Percentiles rank a stretch among this genome's conserved stretches.
Conservation (phyloP, 2,113 vertebrate species). For the Poeciliopsis occidentalis region DNA sequence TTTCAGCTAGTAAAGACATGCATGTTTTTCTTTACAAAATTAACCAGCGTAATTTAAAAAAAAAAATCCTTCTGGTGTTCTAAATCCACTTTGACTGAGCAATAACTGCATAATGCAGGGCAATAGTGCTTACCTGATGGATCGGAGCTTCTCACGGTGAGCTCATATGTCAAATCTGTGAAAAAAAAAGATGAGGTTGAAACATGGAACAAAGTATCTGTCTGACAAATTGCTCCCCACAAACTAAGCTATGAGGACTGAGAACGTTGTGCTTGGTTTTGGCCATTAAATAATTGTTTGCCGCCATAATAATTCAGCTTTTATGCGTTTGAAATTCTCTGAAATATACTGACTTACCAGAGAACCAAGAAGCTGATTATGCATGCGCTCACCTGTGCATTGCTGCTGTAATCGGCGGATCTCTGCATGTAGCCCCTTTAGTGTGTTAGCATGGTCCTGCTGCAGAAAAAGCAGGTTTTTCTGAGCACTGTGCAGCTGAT, state of each 20-base stretch:
- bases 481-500: conserved; percentile 95
- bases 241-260: neutral
- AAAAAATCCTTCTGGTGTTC: neutral
- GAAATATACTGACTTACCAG: neutral
- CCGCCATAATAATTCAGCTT: no score
- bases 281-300: neutral
- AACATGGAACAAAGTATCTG: conserved; percentile 10
- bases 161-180: conserved; percentile 94
- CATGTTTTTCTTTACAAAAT: neutral
- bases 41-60: neutral
- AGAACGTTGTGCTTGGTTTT: neutral
- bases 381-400: conserved; percentile 86
- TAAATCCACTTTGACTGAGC: neutral
- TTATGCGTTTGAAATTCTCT: neutral
- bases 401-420: conserved; percentile 94
- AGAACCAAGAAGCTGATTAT: neutral
- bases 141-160: conserved; percentile 90
- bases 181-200: conserved; percentile 53
- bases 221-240: conserved; percentile 7
- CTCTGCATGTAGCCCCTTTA: conserved; percentile 92
- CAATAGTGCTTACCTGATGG: conserved; percentile 85
- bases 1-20: no score
- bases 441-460: conserved; percentile 90
- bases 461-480: conserved; percentile 97
- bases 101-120: neutral